A percentile compares a stretch with the other conserved stretches of the same genome.
phyloP scores from a whole-genome alignment of 2,797 vertebrate genomes.

The Phataginus tricuspis region DNA sequence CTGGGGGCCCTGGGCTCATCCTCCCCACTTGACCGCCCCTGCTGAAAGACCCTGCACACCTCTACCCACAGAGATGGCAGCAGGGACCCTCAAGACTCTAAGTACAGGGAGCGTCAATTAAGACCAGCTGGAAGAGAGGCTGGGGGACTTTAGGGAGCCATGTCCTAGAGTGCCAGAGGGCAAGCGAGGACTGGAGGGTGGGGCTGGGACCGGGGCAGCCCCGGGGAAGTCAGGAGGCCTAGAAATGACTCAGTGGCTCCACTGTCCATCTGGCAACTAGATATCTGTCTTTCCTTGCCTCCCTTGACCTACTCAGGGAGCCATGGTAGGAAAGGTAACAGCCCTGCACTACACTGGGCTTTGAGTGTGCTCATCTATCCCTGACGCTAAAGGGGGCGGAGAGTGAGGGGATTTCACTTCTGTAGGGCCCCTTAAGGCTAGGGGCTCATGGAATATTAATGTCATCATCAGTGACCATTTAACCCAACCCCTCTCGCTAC shows the following conservation, averaged over 20 bases:
- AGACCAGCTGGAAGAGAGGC: neutral
- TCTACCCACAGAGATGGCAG: neutral
- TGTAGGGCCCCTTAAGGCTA: neutral
- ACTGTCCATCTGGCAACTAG: neutral
- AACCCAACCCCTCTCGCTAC: neutral
- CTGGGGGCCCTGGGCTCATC: neutral
- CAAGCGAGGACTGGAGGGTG: neutral
- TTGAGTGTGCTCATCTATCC: neutral
- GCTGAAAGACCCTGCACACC: neutral
- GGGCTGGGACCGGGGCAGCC: too few species aligned
- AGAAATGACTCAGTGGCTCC: neutral
- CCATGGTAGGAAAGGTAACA: neutral
- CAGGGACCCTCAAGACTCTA: neutral
- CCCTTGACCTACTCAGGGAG: neutral
- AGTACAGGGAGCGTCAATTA: neutral
- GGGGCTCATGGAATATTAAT: neutral
- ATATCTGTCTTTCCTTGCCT: neutral
- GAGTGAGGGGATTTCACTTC: neutral
- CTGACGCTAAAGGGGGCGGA: neutral
- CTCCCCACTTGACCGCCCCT: neutral
- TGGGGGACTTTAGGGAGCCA: neutral
- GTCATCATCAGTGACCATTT: neutral
- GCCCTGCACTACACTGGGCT: neutral
- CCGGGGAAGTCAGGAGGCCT: neutral
- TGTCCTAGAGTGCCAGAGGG: neutral